Base-by-base conservation (phyloP, 2,888 invertebrate genomes). In the Hyposoter didymator region DNA sequence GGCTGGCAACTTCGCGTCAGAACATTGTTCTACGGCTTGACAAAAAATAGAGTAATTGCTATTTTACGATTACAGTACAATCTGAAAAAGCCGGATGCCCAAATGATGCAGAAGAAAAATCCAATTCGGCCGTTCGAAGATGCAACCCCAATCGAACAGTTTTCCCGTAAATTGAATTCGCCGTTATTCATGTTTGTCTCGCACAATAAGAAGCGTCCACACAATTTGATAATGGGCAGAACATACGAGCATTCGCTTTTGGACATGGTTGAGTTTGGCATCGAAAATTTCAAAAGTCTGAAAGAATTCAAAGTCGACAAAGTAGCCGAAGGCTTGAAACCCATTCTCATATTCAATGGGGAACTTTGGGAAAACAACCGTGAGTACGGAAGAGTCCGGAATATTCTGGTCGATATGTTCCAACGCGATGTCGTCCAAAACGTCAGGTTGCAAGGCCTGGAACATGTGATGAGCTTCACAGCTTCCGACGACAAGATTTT, bases 211-310 rank as follows among this genome's bases (percentile, higher is more conserved):
- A 99, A 99, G 93, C 95, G 99, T 17, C 99, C 99, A 0, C 96
- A 99, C 92, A 99, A 99, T 94, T 94, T 99, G 66, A 95, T 99
- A 45, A 93, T 99, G 78, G 99, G 99, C 0, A 95, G 99, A 88
- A 96, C 97, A 92, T 99, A 96, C 94, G 98, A 99, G 94, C 96
- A 97, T 91, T 97, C 97, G 82, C 94, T 99, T 45, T 94, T 99
- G 81, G 99, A 99, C 92, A 99, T 99, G 99, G 96, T 98, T 82
- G 99, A 99, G 94, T 95, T 99, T 80, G 98, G 98, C 14, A 96
- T 99, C 32, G 97, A 98, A 78, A 96, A 96, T 78, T 99, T 96
- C 92, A 96, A 96, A 92, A 95, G 97, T 0, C 95, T 99, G 93
- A 94, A 95, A 22, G 97, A 97, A 66, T 98, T 99, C 91, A 96